Evolutionary conservation across 2,888 invertebrate species (phyloP).

Genomic region (Prosopocoilus inquinatus): DNA sequence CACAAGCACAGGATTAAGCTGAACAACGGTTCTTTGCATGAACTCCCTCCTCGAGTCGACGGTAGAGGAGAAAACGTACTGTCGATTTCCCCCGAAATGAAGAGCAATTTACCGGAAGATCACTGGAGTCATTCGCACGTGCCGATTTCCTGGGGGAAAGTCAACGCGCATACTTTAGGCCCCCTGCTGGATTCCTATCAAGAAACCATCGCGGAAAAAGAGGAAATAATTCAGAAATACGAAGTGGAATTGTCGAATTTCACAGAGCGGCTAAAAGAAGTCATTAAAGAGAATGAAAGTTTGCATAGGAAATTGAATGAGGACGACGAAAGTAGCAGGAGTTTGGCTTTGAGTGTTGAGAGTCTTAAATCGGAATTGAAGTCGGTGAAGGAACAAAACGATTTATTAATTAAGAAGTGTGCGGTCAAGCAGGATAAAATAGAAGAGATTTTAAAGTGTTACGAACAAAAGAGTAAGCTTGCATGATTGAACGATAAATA

Average conservation of each 20-base stretch:
- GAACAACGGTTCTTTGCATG: conserved; percentile 1
- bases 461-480: conserved; percentile 67
- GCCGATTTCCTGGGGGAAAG: conserved; percentile 55
- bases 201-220: conserved; percentile 74
- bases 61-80: conserved; percentile 16
- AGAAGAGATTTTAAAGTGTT: conserved; percentile 70
- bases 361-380: conserved; percentile 48
- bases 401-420: conserved; percentile 60
- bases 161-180: conserved; percentile 64
- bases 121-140: conserved; percentile 48
- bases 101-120: conserved; percentile 35
- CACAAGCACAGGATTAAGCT: conserved; percentile 43
- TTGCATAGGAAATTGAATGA: conserved; percentile 57
- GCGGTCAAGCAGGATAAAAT: conserved; percentile 70
- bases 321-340: conserved; percentile 47
- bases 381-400: conserved; percentile 45
- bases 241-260: conserved; percentile 69
- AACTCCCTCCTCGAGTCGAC: conserved; percentile 9
- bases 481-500: not conserved
- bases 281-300: conserved; percentile 68
- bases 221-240: conserved; percentile 67
- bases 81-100: conserved; percentile 16
- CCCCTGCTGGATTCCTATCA: conserved; percentile 78
- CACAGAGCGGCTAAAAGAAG: conserved; percentile 68
- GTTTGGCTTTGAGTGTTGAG: conserved; percentile 50